Evolutionary conservation across 2,888 invertebrate genomes (phyloP), one percentile per base, ranked within the genome.

Genomic region (Xylophagus ater): DNA sequence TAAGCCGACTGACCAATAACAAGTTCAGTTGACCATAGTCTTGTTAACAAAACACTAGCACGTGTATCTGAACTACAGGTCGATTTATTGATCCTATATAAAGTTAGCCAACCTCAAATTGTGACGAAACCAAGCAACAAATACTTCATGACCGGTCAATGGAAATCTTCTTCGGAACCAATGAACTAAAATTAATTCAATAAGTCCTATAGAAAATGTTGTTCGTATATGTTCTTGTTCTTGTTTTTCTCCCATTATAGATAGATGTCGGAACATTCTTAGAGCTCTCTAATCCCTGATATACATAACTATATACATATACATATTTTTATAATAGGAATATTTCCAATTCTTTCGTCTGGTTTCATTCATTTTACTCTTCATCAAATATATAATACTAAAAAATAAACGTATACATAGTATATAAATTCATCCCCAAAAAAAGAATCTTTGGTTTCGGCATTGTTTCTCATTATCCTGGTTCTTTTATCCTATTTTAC

Each of bases 121-220:
- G 36, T 36, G 36, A 36, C n/a, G 36, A 29, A 36, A 14, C 29
- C 36, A 29, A 36, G 29, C 36, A 36, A 29, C 12, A 36, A 36
- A 36, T 36, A 36, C 36, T 29, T 36, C 36, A 29, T 36, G 36
- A 36, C 28, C 36, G 36, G 36, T 21, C 29, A 36, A 19, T 36
- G 36, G 29, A 36, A 36, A 36, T 36, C 36, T 36, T 36, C 36
- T 26, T 29, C 29, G 36, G n/a, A 36, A 26, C 36, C 36, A 36
- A 36, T 36, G 36, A 36, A 36, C 36, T 36, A 36, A 36, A 36
- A 36, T 36, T 36, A 29, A 36, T 36, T 36, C 36, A 36, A 36
- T 36, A 36, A 36, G 21, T 36, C 21, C n/a, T 29, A 18, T 14
- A 36, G 36, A 29, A 21, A 29, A 29, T 28, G 28, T 36, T 20